phyloP scores from a whole-genome alignment of 2,797 vertebrate genomes.

The Mus caroli region DNA sequence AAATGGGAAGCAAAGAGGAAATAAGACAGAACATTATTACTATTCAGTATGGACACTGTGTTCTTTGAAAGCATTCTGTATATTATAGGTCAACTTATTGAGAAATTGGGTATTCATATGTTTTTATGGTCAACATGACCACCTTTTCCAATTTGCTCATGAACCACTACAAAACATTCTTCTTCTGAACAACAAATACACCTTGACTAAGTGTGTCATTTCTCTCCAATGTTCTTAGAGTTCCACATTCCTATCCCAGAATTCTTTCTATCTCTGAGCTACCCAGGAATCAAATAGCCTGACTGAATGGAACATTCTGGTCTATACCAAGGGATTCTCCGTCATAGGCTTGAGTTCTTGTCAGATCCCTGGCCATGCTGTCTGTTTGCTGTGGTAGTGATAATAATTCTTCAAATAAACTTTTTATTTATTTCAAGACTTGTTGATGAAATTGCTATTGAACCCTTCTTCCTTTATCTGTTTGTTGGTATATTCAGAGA shows the following conservation, averaged over 20 bases:
- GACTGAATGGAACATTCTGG: neutral
- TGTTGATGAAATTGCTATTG: neutral
- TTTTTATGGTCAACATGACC: neutral
- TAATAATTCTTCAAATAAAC: neutral
- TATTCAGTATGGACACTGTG: neutral
- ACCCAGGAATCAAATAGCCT: neutral
- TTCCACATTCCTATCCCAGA: neutral
- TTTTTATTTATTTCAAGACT: slow-evolving; percentile 38
- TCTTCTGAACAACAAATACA: neutral
- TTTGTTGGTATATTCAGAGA: neutral
- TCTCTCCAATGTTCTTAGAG: neutral
- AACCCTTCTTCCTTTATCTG: neutral
- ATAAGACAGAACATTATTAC: neutral
- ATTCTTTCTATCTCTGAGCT: neutral
- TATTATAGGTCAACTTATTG: no score
- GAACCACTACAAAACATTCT: neutral
- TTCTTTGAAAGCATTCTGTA: neutral
- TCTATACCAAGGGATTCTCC: neutral
- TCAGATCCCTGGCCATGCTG: neutral
- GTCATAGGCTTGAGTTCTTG: neutral
- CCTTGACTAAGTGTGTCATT: neutral
- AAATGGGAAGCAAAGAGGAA: slow-evolving; percentile 54
- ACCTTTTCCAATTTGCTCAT: neutral
- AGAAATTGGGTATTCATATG: neutral
- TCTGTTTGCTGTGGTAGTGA: neutral